Evolutionary conservation across 2,888 invertebrate genomes (phyloP).

Genomic region (Nymphalis c-album): DNA sequence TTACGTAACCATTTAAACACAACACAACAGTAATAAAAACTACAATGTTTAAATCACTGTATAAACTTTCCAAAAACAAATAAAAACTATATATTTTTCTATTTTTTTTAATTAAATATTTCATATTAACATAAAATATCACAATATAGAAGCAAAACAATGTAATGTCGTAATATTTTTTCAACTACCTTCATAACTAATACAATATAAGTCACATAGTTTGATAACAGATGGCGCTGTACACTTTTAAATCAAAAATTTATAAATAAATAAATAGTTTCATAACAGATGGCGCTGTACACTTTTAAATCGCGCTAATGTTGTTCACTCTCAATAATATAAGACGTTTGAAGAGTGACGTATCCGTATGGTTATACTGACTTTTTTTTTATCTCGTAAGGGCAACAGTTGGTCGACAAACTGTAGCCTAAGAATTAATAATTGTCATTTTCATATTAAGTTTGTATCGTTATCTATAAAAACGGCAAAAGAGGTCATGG

Average conservation of each 20-base stretch:
- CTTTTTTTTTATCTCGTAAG: constrained; percentile 43
- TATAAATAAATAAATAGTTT: too few species aligned
- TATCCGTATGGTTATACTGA: constrained; percentile 31
- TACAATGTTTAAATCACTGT: too few species aligned
- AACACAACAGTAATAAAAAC: too few species aligned
- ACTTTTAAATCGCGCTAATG: constrained; percentile 42
- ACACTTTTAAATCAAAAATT: too few species aligned
- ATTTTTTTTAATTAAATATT: too few species aligned
- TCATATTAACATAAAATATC: too few species aligned
- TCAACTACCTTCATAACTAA: constrained; percentile 7
- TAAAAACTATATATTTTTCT: too few species aligned
- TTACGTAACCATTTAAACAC: too few species aligned
- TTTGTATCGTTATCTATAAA: too few species aligned
- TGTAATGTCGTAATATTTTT: constrained; percentile 1
- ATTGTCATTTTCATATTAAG: background rate
- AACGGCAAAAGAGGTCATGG: too few species aligned
- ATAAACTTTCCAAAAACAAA: too few species aligned
- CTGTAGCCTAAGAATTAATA: constrained; percentile 41
- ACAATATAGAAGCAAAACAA: background rate
- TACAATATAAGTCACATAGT: background rate
- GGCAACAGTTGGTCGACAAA: constrained; percentile 47
- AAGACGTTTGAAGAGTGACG: constrained; percentile 32
- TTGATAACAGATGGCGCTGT: constrained; percentile 42
- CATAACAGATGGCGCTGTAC: too few species aligned
- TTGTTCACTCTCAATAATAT: background rate